These are phyloP conservation scores for Phaonia tiefii DNA, from an alignment of 2,888 invertebrate species.

Conservation along the genomic window DNA sequence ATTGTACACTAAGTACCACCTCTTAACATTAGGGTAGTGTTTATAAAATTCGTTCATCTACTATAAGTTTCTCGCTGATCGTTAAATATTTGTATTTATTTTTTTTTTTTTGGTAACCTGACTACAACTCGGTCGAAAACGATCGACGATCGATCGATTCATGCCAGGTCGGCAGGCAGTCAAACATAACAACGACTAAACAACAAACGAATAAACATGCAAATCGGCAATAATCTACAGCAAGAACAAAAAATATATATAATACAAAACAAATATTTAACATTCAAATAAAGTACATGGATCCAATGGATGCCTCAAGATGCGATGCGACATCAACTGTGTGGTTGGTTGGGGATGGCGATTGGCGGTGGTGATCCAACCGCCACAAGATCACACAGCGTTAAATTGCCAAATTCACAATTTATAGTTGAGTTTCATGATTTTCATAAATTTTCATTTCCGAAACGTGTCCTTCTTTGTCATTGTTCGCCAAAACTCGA, in stretches of 20 bases:
- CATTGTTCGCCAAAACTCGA: constrained; percentile 61
- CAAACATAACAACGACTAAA: constrained; percentile 32
- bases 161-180: constrained; percentile 64
- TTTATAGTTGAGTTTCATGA: constrained; percentile 76
- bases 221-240: constrained; percentile 50
- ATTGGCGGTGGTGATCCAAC: background rate
- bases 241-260: constrained; percentile 16
- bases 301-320: no score
- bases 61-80: constrained; percentile 59
- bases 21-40: no score
- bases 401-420: constrained; percentile 74
- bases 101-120: constrained; percentile 40
- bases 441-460: constrained; percentile 77
- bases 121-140: constrained; percentile 42
- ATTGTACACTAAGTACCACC: no score
- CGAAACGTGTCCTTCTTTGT: constrained; percentile 72
- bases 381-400: constrained; percentile 59
- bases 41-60: constrained; percentile 33
- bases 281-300: constrained; percentile 33
- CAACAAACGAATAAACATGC: constrained; percentile 52
- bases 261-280: constrained; percentile 49
- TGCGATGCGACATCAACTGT: no score
- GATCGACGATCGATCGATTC: constrained; percentile 61
- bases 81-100: no score
- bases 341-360: no score